These are phyloP conservation scores for Pempheris klunzingeri DNA, from an alignment of 2,797 vertebrate genomes.

Conservation along the genomic window DNA sequence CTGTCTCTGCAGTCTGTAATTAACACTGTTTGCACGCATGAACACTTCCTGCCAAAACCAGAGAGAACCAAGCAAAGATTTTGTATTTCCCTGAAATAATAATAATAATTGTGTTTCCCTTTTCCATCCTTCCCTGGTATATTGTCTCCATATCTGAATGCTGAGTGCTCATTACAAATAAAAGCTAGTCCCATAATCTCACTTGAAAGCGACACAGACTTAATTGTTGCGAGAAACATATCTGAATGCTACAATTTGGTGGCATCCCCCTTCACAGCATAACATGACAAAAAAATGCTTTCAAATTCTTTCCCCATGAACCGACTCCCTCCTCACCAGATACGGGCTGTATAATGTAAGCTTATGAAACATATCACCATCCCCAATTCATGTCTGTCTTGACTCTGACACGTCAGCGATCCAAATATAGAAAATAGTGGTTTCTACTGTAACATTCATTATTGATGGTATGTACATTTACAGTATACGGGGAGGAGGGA, in stretches of 20 bases:
- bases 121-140: neutral
- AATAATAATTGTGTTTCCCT: no score
- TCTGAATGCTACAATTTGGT: slow-evolving; percentile 48
- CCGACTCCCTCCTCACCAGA: slow-evolving; percentile 53
- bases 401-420: slow-evolving; percentile 34
- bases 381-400: slow-evolving; percentile 29
- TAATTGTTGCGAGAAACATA: slow-evolving; percentile 27
- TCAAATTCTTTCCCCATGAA: slow-evolving; percentile 28
- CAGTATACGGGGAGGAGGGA: slow-evolving; percentile 46
- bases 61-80: neutral
- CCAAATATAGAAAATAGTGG: slow-evolving; percentile 52
- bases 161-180: neutral
- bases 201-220: neutral
- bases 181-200: neutral
- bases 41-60: slow-evolving; percentile 6
- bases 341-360: neutral
- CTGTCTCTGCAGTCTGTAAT: slow-evolving; percentile 12
- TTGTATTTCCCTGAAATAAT: neutral
- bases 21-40: slow-evolving; percentile 10
- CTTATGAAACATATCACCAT: slow-evolving; percentile 20
- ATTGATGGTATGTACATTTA: slow-evolving; percentile 56
- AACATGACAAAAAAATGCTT: slow-evolving; percentile 15
- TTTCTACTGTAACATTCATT: slow-evolving; percentile 64
- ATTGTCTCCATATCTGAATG: neutral
- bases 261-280: slow-evolving; percentile 41